These are phyloP conservation scores for Pituophis catenifer DNA, from an alignment of 2,113 vertebrate species.

Conservation along the genomic window DNA sequence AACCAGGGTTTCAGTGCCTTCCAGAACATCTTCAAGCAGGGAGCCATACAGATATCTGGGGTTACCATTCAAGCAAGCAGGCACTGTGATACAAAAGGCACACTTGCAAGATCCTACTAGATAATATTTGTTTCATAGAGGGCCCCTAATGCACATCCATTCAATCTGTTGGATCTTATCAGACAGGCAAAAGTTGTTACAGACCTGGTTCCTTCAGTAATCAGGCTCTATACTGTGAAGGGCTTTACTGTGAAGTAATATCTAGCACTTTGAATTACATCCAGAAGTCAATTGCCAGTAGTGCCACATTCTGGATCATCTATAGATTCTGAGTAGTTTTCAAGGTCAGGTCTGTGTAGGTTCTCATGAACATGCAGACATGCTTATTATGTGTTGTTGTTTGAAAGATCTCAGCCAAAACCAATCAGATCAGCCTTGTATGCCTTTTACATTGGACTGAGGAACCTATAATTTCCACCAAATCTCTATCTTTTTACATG, in stretches of 20 bases:
- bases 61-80: too few relatives aligned
- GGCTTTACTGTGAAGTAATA: not conserved
- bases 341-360: not conserved
- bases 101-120: not conserved
- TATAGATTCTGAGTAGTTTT: not conserved
- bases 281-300: not conserved
- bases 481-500: not conserved
- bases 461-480: not conserved
- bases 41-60: too few relatives aligned
- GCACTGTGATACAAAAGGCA: not conserved
- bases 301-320: not conserved
- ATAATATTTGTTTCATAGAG: not conserved
- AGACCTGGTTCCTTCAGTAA: not conserved
- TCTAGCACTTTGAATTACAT: not conserved
- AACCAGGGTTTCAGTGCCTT: not conserved
- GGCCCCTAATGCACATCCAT: not conserved
- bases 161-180: not conserved
- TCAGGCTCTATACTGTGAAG: not conserved
- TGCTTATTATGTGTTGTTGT: not conserved
- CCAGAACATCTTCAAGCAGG: too few relatives aligned
- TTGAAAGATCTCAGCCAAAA: not conserved
- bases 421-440: not conserved
- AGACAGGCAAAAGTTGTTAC: not conserved
- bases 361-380: not conserved
- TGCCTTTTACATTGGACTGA: not conserved